Evolutionary conservation across 2,888 invertebrate genomes (phyloP).

Genomic region (Drosophila dives): DNA sequence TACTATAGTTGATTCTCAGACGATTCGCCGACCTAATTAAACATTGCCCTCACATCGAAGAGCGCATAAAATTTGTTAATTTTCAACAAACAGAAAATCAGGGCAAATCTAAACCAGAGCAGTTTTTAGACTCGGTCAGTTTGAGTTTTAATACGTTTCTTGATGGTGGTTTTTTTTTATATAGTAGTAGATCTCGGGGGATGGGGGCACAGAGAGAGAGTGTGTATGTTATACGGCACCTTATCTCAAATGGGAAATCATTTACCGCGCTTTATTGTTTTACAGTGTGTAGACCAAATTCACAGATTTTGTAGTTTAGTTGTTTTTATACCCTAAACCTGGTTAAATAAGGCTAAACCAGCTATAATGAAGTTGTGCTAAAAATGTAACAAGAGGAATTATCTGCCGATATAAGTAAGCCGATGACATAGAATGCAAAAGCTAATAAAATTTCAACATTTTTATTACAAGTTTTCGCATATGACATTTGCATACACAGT

Average conservation of each 20-base stretch:
- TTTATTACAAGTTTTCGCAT: not conserved
- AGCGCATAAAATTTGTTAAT: slow-evolving; percentile 68
- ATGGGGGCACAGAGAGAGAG: not conserved
- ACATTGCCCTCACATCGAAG: slow-evolving; percentile 63
- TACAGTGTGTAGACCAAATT: slow-evolving; percentile 64
- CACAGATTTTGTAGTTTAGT: slow-evolving; percentile 48
- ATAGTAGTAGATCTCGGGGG: slow-evolving; percentile 42
- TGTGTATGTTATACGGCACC: slow-evolving; percentile 55
- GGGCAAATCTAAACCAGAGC: slow-evolving; percentile 72
- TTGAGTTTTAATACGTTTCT: slow-evolving; percentile 22
- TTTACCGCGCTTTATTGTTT: slow-evolving; percentile 75
- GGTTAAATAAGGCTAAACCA: not conserved
- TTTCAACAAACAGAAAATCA: slow-evolving; percentile 57
- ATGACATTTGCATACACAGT: not conserved
- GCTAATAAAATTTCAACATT: not conserved
- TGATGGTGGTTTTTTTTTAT: slow-evolving; percentile 48
- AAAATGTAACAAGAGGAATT: not conserved
- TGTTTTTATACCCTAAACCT: not conserved
- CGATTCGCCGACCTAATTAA: slow-evolving; percentile 31
- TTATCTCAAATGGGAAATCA: slow-evolving; percentile 80
- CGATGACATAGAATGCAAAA: not conserved
- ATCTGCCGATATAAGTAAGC: not conserved
- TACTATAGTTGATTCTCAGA: slow-evolving; percentile 4
- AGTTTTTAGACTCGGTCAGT: slow-evolving; percentile 50
- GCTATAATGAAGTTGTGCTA: slow-evolving; percentile 1